Evolutionary conservation across 1,140 invertebrate genomes (phyloP).

Genomic region (Heliconius nattereri): DNA sequence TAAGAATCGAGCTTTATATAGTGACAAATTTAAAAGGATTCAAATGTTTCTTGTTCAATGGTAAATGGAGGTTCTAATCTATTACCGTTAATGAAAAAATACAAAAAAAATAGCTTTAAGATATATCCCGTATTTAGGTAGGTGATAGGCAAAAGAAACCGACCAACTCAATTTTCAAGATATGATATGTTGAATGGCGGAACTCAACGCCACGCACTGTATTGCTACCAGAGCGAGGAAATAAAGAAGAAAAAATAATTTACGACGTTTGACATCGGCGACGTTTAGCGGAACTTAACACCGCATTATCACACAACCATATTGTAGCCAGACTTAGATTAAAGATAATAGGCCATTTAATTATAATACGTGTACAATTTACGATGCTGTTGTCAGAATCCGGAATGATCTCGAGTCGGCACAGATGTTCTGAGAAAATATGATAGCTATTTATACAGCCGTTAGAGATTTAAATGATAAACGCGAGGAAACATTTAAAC

Average conservation of each 20-base stretch:
- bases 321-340: not conserved
- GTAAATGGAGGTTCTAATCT: too few species aligned
- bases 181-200: too few species aligned
- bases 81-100: too few species aligned
- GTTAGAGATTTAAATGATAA: conserved; percentile 14
- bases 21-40: not conserved
- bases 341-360: conserved; percentile 1
- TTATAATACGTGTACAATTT: conserved; percentile 8
- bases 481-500: not conserved
- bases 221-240: too few species aligned
- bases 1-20: not conserved
- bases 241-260: too few species aligned
- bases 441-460: conserved; percentile 9
- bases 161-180: too few species aligned
- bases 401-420: conserved; percentile 9
- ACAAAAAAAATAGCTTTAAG: too few species aligned
- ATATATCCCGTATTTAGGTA: too few species aligned
- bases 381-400: conserved; percentile 4
- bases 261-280: too few species aligned
- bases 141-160: too few species aligned
- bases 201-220: too few species aligned
- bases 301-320: not conserved
- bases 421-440: conserved; percentile 14
- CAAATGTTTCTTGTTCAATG: not conserved
- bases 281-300: too few species aligned